Base-by-base conservation (phyloP, 2,797 vertebrate genomes). In the Onychomys leucogaster region DNA sequence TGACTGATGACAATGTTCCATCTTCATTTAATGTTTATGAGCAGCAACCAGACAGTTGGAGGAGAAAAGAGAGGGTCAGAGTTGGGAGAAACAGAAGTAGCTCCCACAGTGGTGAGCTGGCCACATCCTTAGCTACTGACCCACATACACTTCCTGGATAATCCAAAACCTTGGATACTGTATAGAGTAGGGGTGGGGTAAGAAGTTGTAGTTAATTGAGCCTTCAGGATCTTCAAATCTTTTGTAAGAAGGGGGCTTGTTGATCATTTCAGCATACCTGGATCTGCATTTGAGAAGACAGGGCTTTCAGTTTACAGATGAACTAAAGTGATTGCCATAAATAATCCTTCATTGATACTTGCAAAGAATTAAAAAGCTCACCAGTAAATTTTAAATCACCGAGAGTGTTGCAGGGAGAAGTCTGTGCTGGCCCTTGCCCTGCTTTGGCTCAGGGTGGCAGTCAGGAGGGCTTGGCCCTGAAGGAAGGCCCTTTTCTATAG, bases 301-400 rank as follows among this genome's bases (percentile, higher is more conserved):
- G 75, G 41, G 87, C 84, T 96, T 96, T 84, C 34, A 55, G 16
- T 87, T 89, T 88, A 91, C 71, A 89, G 52, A 29, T 95, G 84
- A 93, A 92, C 17, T 90, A 43, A 82, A 95, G 77, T 29, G 37
- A 90, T 96, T 94, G 11, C 19, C 34, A 49, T 12, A 76, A 21
- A 49, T 12, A 76, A 17, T 32, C 77, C 55, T 76, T 84, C 12
- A n/a, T 29, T 77, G 61, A 25, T 89, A 43, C 27, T 92, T 93
- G 86, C 59, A 90, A 81, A 94, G 55, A 90, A 43, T 75, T 91
- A 59, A 75, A 73, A 96, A 94, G 75, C 76, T 94, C 5, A 37
- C 61, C 21, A 73, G 27, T 46, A 75, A 85, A 67, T 86, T 67
- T 75, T 57, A 59, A 94, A 84, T 89, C 43, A 49, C 13, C 43